phyloP scores from a whole-genome alignment of 2,113 vertebrate genomes.

The Thryonomys swinderianus region DNA sequence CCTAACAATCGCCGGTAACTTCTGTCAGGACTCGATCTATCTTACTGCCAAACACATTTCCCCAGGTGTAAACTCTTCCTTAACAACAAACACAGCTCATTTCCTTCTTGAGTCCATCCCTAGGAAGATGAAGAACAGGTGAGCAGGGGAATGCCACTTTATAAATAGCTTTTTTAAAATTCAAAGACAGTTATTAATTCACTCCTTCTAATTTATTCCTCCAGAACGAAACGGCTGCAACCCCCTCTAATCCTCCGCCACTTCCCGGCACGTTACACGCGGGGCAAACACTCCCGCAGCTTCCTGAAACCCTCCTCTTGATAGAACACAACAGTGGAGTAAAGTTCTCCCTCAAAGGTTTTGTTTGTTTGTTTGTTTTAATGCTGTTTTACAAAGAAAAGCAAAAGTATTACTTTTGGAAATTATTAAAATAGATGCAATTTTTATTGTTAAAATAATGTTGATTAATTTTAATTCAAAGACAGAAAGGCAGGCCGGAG shows the following conservation, averaged over 20 bases:
- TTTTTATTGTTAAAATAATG: background rate
- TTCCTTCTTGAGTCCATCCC: background rate
- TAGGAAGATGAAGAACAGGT: background rate
- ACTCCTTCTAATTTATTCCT: background rate
- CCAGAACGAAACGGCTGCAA: background rate
- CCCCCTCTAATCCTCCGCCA: background rate
- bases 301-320: conserved; percentile 22
- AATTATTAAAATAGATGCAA: background rate
- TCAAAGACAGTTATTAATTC: background rate
- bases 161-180: background rate
- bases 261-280: background rate
- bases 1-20: background rate
- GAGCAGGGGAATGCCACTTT: background rate
- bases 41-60: conserved; percentile 18
- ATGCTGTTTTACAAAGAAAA: background rate
- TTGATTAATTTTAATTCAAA: conserved; percentile 4
- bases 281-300: background rate
- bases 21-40: background rate
- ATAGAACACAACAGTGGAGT: background rate
- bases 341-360: background rate
- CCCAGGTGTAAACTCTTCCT: background rate
- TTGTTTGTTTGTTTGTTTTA: background rate
- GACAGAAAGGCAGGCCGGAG: background rate
- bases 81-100: background rate
- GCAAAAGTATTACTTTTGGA: background rate